A percentile compares a stretch with the other conserved stretches of the same genome.
phyloP scores from a whole-genome alignment of 64 coral and sea anemone genomes.

The Catalaphyllia jardinei region DNA sequence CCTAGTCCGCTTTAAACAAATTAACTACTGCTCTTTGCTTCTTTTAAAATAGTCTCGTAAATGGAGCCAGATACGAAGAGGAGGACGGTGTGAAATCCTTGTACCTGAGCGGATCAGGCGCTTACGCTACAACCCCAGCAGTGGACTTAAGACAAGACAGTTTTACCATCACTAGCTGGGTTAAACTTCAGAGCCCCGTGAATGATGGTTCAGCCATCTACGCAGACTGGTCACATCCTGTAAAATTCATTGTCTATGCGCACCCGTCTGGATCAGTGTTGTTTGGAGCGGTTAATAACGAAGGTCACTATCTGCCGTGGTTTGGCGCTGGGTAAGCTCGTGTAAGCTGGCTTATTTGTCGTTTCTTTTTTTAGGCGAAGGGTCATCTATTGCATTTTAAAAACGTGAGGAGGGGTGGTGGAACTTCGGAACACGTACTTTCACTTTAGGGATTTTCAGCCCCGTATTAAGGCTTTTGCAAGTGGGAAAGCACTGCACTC shows the following conservation, averaged over 20 bases:
- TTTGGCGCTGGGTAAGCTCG: background rate
- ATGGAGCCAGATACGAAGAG: background rate
- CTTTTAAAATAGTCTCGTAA: background rate
- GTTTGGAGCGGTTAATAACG: background rate
- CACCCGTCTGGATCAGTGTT: background rate
- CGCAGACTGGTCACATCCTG: background rate
- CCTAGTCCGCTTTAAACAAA: no score
- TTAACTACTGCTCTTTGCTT: background rate
- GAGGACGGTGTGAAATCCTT: background rate
- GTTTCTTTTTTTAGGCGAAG: no score
- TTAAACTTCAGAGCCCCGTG: background rate
- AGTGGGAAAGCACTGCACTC: no score
- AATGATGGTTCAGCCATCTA: background rate
- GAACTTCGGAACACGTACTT: no score
- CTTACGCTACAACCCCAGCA: background rate
- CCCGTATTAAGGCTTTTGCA: no score
- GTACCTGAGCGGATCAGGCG: background rate
- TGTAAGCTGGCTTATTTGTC: no score
- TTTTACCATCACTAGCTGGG: conserved; percentile 1
- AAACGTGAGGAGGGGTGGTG: no score
- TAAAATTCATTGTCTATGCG: background rate
- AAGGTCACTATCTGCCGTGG: background rate
- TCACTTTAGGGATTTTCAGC: no score
- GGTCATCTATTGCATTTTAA: no score
- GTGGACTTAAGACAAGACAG: background rate